phyloP scores from a whole-genome alignment of 1,140 invertebrate genomes.

The Anastatus disparis region DNA sequence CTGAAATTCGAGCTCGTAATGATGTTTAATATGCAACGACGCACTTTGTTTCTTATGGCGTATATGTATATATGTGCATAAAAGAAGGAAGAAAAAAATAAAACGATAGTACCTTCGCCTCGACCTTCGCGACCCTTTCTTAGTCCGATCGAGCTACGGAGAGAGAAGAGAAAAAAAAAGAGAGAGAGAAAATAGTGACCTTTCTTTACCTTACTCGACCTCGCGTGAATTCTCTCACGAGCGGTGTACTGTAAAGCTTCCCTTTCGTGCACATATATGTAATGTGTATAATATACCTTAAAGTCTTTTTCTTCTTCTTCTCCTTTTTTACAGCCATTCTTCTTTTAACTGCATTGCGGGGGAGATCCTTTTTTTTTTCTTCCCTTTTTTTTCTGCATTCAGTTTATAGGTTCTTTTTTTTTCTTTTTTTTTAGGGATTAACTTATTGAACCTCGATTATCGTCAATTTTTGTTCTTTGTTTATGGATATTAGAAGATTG shows the following conservation, averaged over 20 bases:
- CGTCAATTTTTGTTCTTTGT: too few species aligned
- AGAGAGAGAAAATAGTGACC: constrained; percentile 21
- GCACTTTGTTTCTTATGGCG: constrained; percentile 10
- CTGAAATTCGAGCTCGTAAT: constrained; percentile 18
- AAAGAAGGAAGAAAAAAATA: neutral
- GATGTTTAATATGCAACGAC: constrained; percentile 33
- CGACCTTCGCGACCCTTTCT: constrained; percentile 40
- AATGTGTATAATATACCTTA: too few species aligned
- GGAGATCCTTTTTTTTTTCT: neutral
- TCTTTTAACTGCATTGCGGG: constrained; percentile 1
- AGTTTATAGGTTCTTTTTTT: too few species aligned
- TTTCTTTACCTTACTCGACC: constrained; percentile 33
- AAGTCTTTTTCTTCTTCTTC: too few species aligned
- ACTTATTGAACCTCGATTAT: too few species aligned
- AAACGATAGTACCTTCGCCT: neutral
- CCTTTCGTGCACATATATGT: too few species aligned
- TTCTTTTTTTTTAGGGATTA: too few species aligned
- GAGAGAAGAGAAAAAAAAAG: neutral
- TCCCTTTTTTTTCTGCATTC: neutral
- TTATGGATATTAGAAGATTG: too few species aligned
- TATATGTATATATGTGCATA: neutral
- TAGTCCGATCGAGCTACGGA: constrained; percentile 5
- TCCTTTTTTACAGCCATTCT: neutral
- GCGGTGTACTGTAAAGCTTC: too few species aligned
- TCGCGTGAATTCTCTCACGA: constrained; percentile 44